A percentile compares a stretch with the other conserved stretches of the same genome.
Conservation (phyloP, 2,888 invertebrate genomes). For the Incurvaria masculella region DNA sequence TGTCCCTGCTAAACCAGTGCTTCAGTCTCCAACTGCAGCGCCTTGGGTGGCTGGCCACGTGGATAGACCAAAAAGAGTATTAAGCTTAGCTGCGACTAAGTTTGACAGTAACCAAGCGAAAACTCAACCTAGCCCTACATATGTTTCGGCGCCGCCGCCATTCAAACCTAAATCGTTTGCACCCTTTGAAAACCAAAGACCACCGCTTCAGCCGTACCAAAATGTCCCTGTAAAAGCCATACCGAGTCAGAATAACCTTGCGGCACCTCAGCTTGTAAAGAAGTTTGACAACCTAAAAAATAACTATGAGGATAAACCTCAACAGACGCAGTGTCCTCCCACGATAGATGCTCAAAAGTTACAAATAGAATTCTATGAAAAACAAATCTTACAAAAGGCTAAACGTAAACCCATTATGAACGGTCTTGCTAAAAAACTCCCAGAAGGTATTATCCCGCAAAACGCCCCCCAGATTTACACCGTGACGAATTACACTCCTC, state of each 20-base stretch:
- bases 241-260: conserved; percentile 37
- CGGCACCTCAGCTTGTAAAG: conserved; percentile 44
- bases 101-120: conserved; percentile 36
- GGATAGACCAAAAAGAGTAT: conserved; percentile 42
- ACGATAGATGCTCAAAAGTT: conserved; percentile 40
- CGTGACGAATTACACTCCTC: conserved; percentile 48
- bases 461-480: conserved; percentile 32
- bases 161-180: conserved; percentile 18
- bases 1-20: conserved; percentile 4
- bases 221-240: conserved; percentile 34
- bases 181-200: not conserved
- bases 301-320: conserved; percentile 10
- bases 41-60: conserved; percentile 48
- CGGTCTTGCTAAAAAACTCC: conserved; percentile 19
- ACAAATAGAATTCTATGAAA: conserved; percentile 51
- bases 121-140: not conserved
- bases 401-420: conserved; percentile 26
- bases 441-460: conserved; percentile 20
- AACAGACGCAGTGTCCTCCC: conserved; percentile 15
- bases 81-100: conserved; percentile 52
- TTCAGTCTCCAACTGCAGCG: conserved; percentile 17
- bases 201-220: conserved; percentile 12
- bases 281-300: conserved; percentile 21
- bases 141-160: conserved; percentile 5
- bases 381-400: conserved; percentile 41